phyloP scores from a whole-genome alignment of 2,797 vertebrate genomes.

The Pipistrellus pygmaeus region DNA sequence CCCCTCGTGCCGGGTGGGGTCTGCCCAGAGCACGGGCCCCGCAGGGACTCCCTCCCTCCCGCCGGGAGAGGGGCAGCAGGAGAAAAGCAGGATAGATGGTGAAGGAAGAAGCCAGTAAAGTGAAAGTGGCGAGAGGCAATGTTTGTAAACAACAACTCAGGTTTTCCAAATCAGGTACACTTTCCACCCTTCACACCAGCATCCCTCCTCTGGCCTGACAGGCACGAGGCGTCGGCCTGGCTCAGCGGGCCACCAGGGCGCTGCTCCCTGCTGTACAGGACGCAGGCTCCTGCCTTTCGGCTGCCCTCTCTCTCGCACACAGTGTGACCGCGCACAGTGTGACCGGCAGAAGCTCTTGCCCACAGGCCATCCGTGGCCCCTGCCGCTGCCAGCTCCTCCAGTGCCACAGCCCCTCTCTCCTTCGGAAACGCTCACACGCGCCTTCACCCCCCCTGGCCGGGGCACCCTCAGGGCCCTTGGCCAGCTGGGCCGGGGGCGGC shows the following conservation, averaged over 20 bases:
- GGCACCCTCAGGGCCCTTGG: not conserved
- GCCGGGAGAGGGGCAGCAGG: not conserved
- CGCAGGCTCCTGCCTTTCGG: fast-evolving
- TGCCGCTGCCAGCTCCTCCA: not conserved
- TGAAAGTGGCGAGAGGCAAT: not conserved
- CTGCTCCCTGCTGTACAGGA: not conserved
- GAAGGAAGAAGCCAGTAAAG: not conserved
- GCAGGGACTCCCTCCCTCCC: not conserved
- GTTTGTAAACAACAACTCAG: not conserved
- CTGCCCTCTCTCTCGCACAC: not conserved
- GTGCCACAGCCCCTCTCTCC: not conserved
- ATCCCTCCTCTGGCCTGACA: not conserved
- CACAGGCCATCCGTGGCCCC: not conserved
- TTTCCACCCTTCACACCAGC: not conserved
- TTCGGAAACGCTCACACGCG: fast-evolving
- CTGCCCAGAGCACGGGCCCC: not conserved
- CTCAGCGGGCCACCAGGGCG: not conserved
- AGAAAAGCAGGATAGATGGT: not conserved
- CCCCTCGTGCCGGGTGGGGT: fast-evolving
- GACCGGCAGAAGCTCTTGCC: no score
- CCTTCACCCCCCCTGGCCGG: not conserved
- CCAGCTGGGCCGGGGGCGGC: not conserved
- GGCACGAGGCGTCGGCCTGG: no score
- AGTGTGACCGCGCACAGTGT: no score
- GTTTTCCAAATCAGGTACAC: not conserved